Conservation (phyloP, 2,113 vertebrate genomes). For the Donacobius atricapilla region DNA sequence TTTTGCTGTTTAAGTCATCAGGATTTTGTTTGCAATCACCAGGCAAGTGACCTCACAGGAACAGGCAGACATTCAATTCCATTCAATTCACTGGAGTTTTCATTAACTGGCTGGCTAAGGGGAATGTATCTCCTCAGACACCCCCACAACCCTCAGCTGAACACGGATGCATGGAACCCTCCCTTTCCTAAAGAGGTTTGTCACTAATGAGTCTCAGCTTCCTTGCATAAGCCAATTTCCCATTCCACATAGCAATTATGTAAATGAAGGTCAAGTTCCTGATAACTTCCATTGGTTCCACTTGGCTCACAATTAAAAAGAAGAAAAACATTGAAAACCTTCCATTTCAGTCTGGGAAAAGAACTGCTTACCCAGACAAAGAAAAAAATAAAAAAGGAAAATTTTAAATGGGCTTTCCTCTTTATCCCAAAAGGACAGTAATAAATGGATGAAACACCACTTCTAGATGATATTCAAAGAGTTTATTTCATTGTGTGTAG, state of each 20-base stretch:
- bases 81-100: neutral
- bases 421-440: neutral
- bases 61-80: neutral
- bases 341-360: neutral
- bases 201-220: neutral
- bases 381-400: neutral
- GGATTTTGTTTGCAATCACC: neutral
- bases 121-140: neutral
- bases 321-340: neutral
- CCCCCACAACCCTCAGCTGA: neutral
- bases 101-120: neutral
- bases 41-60: neutral
- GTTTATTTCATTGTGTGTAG: neutral
- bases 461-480: neutral
- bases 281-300: neutral
- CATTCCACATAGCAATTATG: neutral
- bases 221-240: neutral
- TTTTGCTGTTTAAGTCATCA: neutral
- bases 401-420: neutral
- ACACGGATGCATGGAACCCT: neutral
- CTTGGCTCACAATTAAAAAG: neutral
- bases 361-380: neutral
- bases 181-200: neutral
- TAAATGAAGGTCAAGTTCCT: conserved; percentile 1
- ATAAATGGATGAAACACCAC: neutral